Evolutionary conservation across 1,140 invertebrate genomes (phyloP), one percentile per base, ranked within the genome.

Genomic region (Piezodorus guildinii): DNA sequence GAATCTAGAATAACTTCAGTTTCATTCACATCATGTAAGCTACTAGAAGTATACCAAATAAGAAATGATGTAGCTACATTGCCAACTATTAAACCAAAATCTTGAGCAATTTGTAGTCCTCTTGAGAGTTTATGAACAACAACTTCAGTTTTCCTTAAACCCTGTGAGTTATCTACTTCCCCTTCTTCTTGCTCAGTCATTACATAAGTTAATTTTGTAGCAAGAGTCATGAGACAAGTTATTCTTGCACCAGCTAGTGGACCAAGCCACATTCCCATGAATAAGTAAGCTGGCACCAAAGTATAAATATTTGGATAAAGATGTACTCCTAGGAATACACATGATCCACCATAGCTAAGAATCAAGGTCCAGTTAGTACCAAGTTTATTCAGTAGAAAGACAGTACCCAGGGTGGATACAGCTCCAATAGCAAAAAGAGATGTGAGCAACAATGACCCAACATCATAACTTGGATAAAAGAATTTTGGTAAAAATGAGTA

Each of bases 281-380:
- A 66, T 0, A 80, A 74, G 68, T 84, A 85, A 16, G 79, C 78
- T 15, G 80, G 78, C 17, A 84, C 69, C 30, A 85, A 72, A 25
- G 81, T 71, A 67, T 79, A 82, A 62, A 82, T 74, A n/a, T 78
- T 79, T 4, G 83, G 82, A 70, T 81, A 84, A 0, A 84, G 68
- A 66, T 85, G 83, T 6, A 76, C 72, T 0, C 76, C 73, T 54
- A 82, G 76, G 69, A 85, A 85, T 16, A 82, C 64, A 1, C 71
- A 73, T n/a, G 80, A 76, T 3, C 76, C 71, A 3, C 77, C 23
- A 65, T 82, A 81, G 21, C 74, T 77, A 23, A 77, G 62, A 17
- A 74, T 73, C 45, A 83, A 72, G 15, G 78, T 73, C 2, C 77
- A 71, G 25, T 79, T 80, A 4, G 79, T 78, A 3, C 81, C 81